Evolutionary conservation across 2,888 invertebrate species (phyloP).

Genomic region (Drosophila anomalata): DNA sequence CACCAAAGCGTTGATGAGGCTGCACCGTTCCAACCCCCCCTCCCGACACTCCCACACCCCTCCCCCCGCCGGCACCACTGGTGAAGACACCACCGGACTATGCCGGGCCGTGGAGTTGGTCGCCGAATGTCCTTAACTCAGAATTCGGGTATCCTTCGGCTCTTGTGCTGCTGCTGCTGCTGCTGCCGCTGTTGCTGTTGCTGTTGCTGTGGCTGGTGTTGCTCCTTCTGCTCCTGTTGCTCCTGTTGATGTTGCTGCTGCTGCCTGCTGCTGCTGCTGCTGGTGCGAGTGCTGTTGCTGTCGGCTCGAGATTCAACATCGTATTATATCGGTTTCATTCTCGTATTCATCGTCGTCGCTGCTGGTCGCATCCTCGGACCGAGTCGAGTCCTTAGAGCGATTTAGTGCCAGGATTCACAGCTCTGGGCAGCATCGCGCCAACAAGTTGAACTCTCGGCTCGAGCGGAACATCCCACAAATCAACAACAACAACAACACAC

Average conservation of each 20-base stretch:
- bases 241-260: constrained; percentile 5
- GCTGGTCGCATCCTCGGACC: constrained; percentile 57
- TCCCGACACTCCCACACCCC: no score
- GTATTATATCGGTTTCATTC: constrained; percentile 45
- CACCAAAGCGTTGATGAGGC: constrained; percentile 47
- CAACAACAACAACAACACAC: constrained; percentile 7
- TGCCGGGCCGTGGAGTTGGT: constrained; percentile 5
- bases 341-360: constrained; percentile 71
- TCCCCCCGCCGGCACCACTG: constrained; percentile 11
- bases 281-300: constrained; percentile 8
- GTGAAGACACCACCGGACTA: background rate
- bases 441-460: constrained; percentile 70
- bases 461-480: constrained; percentile 6
- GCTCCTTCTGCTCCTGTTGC: constrained; percentile 13
- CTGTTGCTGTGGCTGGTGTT: constrained; percentile 13
- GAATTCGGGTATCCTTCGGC: constrained; percentile 8
- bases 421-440: constrained; percentile 66
- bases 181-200: constrained; percentile 11
- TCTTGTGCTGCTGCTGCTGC: constrained; percentile 17
- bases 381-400: constrained; percentile 24
- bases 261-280: constrained; percentile 6
- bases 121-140: constrained; percentile 8
- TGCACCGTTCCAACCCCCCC: constrained; percentile 25
- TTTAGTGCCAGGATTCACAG: constrained; percentile 42
- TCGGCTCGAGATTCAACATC: constrained; percentile 1